Percentiles rank a stretch among this genome's conserved stretches.
Evolutionary conservation across 2,113 vertebrate genomes (phyloP).

Genomic region (Pungitius pungitius): DNA sequence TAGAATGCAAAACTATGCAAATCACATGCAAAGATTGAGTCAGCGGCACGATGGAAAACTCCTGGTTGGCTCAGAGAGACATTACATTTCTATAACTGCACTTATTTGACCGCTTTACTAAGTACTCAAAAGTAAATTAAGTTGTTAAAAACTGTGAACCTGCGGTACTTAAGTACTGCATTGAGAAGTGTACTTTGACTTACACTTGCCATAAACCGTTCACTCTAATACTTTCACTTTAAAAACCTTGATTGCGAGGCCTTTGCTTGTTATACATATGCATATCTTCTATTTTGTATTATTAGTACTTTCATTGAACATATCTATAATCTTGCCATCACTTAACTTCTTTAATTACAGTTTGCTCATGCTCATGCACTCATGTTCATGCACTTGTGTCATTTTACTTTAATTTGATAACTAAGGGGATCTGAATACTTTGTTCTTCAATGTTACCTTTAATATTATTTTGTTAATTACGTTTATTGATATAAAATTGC

Average conservation of each 20-base stretch:
- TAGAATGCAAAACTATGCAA: conserved; percentile 75
- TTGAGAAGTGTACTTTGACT: background rate
- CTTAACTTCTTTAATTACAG: background rate
- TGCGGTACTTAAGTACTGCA: background rate
- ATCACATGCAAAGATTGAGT: conserved; percentile 71
- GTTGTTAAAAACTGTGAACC: background rate
- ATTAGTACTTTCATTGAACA: background rate
- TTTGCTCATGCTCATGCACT: background rate
- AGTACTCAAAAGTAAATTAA: background rate
- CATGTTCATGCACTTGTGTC: background rate
- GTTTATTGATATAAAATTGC: background rate
- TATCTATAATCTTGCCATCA: background rate
- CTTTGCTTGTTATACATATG: background rate
- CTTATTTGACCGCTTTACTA: background rate
- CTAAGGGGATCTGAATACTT: background rate
- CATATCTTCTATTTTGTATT: background rate
- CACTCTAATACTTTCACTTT: background rate
- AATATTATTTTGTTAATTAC: background rate
- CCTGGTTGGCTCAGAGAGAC: conserved; percentile 36
- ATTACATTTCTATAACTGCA: background rate
- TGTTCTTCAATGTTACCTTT: background rate
- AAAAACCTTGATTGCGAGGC: background rate
- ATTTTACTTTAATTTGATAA: background rate
- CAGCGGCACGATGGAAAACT: conserved; percentile 48
- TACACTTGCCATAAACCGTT: background rate